Evolutionary conservation across 1,140 invertebrate species (phyloP), one percentile per base, ranked within the genome.

Genomic region (Ceratina calcarata): DNA sequence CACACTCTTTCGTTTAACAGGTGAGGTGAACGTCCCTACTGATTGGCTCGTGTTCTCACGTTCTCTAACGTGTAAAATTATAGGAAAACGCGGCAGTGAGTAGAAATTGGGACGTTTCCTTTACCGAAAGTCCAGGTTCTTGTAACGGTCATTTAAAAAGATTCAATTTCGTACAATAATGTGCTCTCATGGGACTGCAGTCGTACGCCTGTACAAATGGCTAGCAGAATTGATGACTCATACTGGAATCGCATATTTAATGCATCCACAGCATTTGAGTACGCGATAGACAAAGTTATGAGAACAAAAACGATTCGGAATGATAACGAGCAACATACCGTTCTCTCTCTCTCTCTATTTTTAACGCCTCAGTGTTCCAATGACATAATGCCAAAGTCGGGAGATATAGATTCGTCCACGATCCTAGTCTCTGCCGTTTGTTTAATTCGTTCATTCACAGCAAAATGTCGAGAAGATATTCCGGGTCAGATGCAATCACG

Each of bases 171-270:
- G 27, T 32, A 32, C n/a, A n/a, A n/a, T 32, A 32, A 32, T 32
- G 27, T 32, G 27, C 4, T 45, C 37, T 45, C 10, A 45, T 45
- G 37, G 37, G 10, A 45, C 37, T 45, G 37, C 37, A 45, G 37
- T 3, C 37, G 7, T 45, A 45, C 37, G 37, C 37, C 37, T 7
- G 37, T 7, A 10, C 8, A 32, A 32, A 6, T 6, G 37, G 10
- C 32, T 2, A 37, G 32, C 10, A 45, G 37, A 45, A 45, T 10
- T 45, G 37, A 45, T 10, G 53, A n/a, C 37, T 45, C 12, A 32
- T 53, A 69, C 55, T 69, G 55, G 67, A 69, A 57, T 69, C 6
- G 12, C 8, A 32, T 64, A 45, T 64, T 37, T 37, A 64, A 64
- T 64, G 62, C 37, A 45, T 27, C n/a, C 7, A 32, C 18, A 27